These are phyloP conservation scores for Schizopygopsis malacanthus DNA, from an alignment of 2,797 vertebrate species.

Conservation along the genomic window DNA sequence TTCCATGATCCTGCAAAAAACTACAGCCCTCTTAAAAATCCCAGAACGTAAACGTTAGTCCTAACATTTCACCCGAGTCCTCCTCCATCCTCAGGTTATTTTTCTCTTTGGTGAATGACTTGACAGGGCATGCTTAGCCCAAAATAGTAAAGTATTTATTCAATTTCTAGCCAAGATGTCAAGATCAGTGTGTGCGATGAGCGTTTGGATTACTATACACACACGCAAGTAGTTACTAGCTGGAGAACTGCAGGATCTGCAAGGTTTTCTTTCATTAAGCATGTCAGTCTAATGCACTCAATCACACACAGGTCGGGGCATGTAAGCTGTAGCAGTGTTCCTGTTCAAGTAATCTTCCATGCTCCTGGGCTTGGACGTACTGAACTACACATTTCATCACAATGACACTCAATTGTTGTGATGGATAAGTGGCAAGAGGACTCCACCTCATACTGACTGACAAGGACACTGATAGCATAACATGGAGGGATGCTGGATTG, in stretches of 20 bases:
- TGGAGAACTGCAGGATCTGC: conserved; percentile 20
- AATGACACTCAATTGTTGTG: not conserved
- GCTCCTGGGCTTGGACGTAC: conserved; percentile 66
- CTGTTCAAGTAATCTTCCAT: conserved; percentile 64
- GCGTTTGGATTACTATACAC: conserved; percentile 9
- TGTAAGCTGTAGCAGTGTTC: conserved; percentile 61
- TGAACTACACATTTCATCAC: conserved; percentile 54
- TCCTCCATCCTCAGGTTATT: conserved; percentile 10
- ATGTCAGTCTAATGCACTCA: conserved; percentile 47
- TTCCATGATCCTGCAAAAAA: not conserved
- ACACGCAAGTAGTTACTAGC: conserved; percentile 10
- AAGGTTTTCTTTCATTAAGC: conserved; percentile 16
- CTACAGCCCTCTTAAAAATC: not conserved
- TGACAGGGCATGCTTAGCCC: conserved; percentile 70
- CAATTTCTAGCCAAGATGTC: conserved; percentile 21
- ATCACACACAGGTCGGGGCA: conserved; percentile 66
- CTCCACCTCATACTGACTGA: conserved; percentile 8
- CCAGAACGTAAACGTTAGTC: conserved; percentile 2
- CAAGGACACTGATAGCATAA: conserved; percentile 11
- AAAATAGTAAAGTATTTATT: conserved; percentile 68
- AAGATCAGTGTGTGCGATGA: conserved; percentile 8
- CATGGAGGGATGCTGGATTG: not conserved
- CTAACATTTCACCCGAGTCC: conserved; percentile 15
- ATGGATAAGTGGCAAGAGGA: conserved; percentile 21
- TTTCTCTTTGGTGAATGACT: conserved; percentile 51